phyloP scores from a whole-genome alignment of 2,888 invertebrate genomes.

The Molorchus minor region DNA sequence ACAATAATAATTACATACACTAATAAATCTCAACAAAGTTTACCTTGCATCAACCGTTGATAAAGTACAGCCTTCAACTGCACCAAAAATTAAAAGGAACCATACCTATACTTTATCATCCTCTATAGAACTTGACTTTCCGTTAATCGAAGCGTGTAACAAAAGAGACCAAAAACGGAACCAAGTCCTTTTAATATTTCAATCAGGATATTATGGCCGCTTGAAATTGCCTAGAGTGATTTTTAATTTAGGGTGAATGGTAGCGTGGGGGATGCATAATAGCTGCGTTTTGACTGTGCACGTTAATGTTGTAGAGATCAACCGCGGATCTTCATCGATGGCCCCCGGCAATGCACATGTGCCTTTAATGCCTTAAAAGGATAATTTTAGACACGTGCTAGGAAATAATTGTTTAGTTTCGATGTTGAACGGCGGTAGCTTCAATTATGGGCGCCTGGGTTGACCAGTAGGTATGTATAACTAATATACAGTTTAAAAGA shows the following conservation, averaged over 20 bases:
- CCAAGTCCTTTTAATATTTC: slow-evolving; percentile 46
- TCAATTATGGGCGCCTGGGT: too few relatives aligned
- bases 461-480: too few relatives aligned
- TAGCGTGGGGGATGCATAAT: slow-evolving; percentile 38
- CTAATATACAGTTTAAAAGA: too few relatives aligned
- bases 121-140: too few relatives aligned
- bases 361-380: slow-evolving; percentile 41
- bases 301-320: slow-evolving; percentile 32
- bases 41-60: too few relatives aligned
- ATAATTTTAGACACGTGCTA: slow-evolving; percentile 44
- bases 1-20: too few relatives aligned
- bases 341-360: slow-evolving; percentile 39
- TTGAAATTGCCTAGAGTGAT: slow-evolving; percentile 44
- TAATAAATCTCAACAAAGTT: too few relatives aligned
- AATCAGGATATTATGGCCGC: slow-evolving; percentile 46
- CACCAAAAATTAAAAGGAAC: too few relatives aligned
- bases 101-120: too few relatives aligned
- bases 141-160: neutral
- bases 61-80: too few relatives aligned
- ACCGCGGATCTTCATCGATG: slow-evolving; percentile 19
- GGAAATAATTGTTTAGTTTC: slow-evolving; percentile 34
- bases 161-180: slow-evolving; percentile 28
- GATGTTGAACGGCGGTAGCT: too few relatives aligned
- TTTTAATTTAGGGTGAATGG: slow-evolving; percentile 45
- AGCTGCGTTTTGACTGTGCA: slow-evolving; percentile 29